A percentile compares a stretch with the other conserved stretches of the same genome.
These are phyloP conservation scores for Euura lappo DNA, from an alignment of 1,140 invertebrate species.

Conservation along the genomic window DNA sequence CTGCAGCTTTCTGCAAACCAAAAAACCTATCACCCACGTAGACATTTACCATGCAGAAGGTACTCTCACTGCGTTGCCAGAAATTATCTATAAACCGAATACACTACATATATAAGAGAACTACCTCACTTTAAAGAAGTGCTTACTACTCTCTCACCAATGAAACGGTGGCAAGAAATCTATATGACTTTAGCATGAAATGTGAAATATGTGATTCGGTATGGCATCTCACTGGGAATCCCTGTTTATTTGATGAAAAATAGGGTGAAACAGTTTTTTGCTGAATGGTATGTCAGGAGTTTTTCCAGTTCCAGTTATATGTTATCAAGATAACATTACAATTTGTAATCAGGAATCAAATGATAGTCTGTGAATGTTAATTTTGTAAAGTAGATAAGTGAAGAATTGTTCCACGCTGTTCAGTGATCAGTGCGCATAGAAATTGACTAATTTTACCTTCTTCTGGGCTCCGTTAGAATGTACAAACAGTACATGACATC, in stretches of 20 bases:
- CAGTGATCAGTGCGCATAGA: not conserved
- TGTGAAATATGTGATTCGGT: not conserved
- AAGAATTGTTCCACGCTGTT: not conserved
- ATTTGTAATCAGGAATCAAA: too few relatives aligned
- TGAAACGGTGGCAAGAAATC: not conserved
- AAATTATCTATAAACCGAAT: slow-evolving; percentile 18
- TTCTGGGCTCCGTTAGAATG: not conserved
- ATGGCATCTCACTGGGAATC: not conserved
- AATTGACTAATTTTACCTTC: slow-evolving; percentile 1
- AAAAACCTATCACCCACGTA: slow-evolving; percentile 26
- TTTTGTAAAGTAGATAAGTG: not conserved
- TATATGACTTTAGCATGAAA: not conserved
- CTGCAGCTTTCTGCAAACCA: slow-evolving; percentile 54
- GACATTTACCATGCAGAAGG: slow-evolving; percentile 17
- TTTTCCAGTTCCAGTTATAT: not conserved
- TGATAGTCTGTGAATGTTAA: not conserved
- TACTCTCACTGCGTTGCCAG: slow-evolving; percentile 18
- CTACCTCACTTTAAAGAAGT: not conserved
- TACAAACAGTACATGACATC: not conserved
- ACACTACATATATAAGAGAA: not conserved
- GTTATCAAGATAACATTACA: too few relatives aligned
- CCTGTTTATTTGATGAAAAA: not conserved
- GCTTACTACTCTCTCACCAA: not conserved
- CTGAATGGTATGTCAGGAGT: not conserved
- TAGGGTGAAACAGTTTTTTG: not conserved